A percentile compares a stretch with the other conserved stretches of the same genome.
These are phyloP conservation scores for Selene dorsalis DNA, from an alignment of 2,797 vertebrate genomes.

Conservation along the genomic window DNA sequence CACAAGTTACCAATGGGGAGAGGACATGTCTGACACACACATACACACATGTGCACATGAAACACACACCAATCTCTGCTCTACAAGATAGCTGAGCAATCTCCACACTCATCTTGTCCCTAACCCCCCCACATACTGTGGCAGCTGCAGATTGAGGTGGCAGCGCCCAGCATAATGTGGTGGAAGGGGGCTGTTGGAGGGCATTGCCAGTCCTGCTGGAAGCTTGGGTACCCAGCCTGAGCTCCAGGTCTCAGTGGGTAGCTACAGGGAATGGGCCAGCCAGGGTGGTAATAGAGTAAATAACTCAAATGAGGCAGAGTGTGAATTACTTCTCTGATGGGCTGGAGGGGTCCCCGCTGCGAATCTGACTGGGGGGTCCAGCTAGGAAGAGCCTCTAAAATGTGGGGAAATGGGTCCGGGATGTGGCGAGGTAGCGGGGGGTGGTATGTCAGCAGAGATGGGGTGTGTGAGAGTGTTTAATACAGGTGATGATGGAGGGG, in stretches of 20 bases:
- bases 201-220: conserved; percentile 81
- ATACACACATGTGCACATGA: conserved; percentile 20
- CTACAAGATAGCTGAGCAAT: conserved; percentile 66
- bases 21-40: conserved; percentile 35
- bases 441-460: conserved; percentile 66
- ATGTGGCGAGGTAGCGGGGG: conserved; percentile 59
- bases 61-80: conserved; percentile 60
- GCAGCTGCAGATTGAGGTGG: conserved; percentile 84
- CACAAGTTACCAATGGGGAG: conserved; percentile 81
- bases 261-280: conserved; percentile 69
- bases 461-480: conserved; percentile 76
- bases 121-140: conserved; percentile 67
- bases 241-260: conserved; percentile 78
- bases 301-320: conserved; percentile 88
- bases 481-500: conserved; percentile 78
- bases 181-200: conserved; percentile 56
- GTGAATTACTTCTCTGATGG: conserved; percentile 88
- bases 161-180: conserved; percentile 76
- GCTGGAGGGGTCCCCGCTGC: conserved; percentile 80
- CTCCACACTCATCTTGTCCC: conserved; percentile 69
- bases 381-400: conserved; percentile 69
- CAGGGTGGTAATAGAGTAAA: conserved; percentile 87
- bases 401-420: conserved; percentile 68
- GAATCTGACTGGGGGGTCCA: conserved; percentile 81
- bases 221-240: conserved; percentile 76